Evolutionary conservation across 2,888 invertebrate genomes (phyloP).

Genomic region (Ctenicera cuprea): DNA sequence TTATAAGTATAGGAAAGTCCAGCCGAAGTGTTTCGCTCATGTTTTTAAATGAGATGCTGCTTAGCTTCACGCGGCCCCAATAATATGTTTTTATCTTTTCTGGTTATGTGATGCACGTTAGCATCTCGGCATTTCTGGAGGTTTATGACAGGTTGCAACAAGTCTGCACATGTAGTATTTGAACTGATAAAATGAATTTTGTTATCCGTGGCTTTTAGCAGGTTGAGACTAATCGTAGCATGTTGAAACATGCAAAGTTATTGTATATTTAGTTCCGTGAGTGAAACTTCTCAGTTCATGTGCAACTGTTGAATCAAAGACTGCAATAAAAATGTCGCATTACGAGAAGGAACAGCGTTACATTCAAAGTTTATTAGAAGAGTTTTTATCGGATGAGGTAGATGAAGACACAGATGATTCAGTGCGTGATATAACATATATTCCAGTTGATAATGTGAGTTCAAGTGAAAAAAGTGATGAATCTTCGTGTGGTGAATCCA

Average conservation of each 20-base stretch:
- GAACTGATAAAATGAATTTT: too few relatives aligned
- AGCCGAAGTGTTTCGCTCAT: too few relatives aligned
- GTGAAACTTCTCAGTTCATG: background rate
- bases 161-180: too few relatives aligned
- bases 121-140: background rate
- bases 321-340: background rate
- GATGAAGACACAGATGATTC: slow-evolving; percentile 6
- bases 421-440: background rate
- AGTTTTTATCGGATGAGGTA: slow-evolving; percentile 1
- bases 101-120: background rate
- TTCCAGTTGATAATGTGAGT: background rate
- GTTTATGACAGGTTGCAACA: background rate
- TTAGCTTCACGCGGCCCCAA: too few relatives aligned
- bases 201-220: too few relatives aligned
- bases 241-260: background rate
- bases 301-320: background rate
- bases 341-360: slow-evolving; percentile 1
- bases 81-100: too few relatives aligned
- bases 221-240: too few relatives aligned
- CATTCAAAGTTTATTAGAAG: background rate
- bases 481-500: background rate
- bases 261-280: background rate
- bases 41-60: too few relatives aligned
- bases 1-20: too few relatives aligned
- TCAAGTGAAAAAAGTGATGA: background rate